phyloP scores from a whole-genome alignment of 2,888 invertebrate species.

The Hirudinaria manillensis region DNA sequence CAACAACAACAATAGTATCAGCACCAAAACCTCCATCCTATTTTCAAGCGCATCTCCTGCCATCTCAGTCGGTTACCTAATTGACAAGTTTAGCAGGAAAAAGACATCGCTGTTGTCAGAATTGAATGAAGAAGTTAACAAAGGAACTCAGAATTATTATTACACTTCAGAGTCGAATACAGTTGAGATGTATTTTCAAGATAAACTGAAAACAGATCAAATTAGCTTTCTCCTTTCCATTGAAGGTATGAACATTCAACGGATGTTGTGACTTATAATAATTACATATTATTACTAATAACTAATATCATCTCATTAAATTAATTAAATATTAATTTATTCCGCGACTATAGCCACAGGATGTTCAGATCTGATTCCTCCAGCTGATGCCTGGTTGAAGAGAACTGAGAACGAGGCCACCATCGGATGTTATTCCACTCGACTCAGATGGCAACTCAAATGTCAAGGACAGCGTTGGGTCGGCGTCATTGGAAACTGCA shows the following conservation, averaged over 20 bases:
- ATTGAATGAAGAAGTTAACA: neutral
- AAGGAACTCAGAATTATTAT: no score
- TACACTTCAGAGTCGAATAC: no score
- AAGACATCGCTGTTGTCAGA: neutral
- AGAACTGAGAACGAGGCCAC: slow-evolving; percentile 32
- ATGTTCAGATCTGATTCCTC: neutral
- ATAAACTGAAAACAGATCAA: neutral
- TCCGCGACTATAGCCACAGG: neutral
- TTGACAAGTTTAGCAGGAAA: slow-evolving; percentile 6
- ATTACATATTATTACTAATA: neutral
- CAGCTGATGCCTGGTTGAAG: slow-evolving; percentile 26
- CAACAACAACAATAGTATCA: neutral
- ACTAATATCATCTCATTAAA: neutral
- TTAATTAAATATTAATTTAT: neutral
- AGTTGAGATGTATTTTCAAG: no score
- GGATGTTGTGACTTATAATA: neutral
- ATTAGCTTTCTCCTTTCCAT: neutral
- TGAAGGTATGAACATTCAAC: neutral
- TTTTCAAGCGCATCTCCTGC: neutral
- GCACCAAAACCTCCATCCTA: neutral
- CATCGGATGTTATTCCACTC: slow-evolving; percentile 34
- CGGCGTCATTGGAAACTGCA: slow-evolving; percentile 35
- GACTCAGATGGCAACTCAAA: no score
- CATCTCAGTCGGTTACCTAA: neutral
- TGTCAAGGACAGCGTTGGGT: slow-evolving; percentile 35